phyloP scores from a whole-genome alignment of 2,113 vertebrate species.

The Andinoacara biseriatus region DNA sequence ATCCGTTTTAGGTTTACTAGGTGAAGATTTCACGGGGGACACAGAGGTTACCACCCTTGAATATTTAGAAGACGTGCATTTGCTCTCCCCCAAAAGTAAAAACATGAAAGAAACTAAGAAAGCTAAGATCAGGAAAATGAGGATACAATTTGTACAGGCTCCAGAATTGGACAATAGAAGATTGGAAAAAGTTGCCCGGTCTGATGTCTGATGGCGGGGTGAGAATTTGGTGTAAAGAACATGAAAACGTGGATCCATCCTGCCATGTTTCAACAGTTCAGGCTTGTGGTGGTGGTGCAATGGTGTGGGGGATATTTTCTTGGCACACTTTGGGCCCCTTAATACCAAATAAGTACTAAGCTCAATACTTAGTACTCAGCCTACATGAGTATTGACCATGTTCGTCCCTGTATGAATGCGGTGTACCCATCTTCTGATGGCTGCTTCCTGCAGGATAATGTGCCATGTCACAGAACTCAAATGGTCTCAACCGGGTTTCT shows the following conservation, averaged over 20 bases:
- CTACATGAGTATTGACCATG: neutral
- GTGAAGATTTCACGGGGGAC: neutral
- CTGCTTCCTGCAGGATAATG: accelerated
- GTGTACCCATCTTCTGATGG: accelerated
- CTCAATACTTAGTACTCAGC: too few relatives aligned
- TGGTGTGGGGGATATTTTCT: neutral
- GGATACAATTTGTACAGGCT: accelerated
- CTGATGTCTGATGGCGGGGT: neutral
- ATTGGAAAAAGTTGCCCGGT: neutral
- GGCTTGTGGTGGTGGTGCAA: accelerated
- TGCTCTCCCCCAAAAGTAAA: too few relatives aligned
- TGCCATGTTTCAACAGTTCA: neutral
- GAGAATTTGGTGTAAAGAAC: neutral
- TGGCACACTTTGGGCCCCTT: neutral
- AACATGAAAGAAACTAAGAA: too few relatives aligned
- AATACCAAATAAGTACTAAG: neutral
- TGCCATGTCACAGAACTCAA: neutral
- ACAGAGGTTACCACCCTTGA: neutral
- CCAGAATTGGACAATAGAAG: neutral
- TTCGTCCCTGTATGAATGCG: too few relatives aligned
- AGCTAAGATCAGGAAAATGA: neutral
- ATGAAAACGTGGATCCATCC: neutral
- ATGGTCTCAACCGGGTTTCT: neutral
- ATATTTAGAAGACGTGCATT: too few relatives aligned
- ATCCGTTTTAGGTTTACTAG: neutral